These are phyloP conservation scores for Crenuchus spilurus DNA, from an alignment of 2,797 vertebrate species.

Conservation along the genomic window DNA sequence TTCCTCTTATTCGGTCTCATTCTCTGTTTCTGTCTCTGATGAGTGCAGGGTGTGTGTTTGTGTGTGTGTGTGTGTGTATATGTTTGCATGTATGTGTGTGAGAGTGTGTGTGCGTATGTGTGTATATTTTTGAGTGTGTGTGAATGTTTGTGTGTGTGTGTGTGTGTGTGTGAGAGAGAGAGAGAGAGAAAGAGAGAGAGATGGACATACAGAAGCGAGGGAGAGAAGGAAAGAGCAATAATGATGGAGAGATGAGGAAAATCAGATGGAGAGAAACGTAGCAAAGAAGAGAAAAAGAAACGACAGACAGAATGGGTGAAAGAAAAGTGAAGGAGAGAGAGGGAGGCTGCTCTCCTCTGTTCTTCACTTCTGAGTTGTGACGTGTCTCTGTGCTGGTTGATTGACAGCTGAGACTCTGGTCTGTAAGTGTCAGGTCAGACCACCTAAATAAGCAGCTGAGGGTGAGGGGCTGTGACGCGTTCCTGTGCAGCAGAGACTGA, in stretches of 20 bases:
- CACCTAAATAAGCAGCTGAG: constrained; percentile 29
- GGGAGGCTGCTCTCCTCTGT: background rate
- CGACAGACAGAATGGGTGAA: background rate
- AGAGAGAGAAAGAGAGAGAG: background rate
- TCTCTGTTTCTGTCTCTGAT: constrained; percentile 35
- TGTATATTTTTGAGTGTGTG: too few relatives aligned
- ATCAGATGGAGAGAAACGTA: background rate
- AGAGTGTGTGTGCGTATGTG: too few relatives aligned
- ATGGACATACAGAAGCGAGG: too few relatives aligned
- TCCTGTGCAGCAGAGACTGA: constrained; percentile 63
- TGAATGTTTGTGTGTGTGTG: too few relatives aligned
- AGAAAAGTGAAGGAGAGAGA: background rate
- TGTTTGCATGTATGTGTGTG: too few relatives aligned
- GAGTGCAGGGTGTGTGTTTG: constrained; percentile 43
- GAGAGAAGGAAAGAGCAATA: constrained; percentile 5
- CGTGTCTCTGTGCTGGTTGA: background rate
- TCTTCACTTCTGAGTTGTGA: constrained; percentile 18
- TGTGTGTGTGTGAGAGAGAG: too few relatives aligned
- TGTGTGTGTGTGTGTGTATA: too few relatives aligned
- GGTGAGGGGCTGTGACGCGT: constrained; percentile 55
- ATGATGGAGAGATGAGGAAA: background rate
- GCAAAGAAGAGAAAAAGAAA: too few relatives aligned
- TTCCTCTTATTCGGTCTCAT: too few relatives aligned
- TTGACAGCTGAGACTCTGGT: constrained; percentile 27
- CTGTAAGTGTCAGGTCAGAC: constrained; percentile 51